Base-by-base conservation (phyloP, 2,888 invertebrate genomes). In the Ectobius pallidus region DNA sequence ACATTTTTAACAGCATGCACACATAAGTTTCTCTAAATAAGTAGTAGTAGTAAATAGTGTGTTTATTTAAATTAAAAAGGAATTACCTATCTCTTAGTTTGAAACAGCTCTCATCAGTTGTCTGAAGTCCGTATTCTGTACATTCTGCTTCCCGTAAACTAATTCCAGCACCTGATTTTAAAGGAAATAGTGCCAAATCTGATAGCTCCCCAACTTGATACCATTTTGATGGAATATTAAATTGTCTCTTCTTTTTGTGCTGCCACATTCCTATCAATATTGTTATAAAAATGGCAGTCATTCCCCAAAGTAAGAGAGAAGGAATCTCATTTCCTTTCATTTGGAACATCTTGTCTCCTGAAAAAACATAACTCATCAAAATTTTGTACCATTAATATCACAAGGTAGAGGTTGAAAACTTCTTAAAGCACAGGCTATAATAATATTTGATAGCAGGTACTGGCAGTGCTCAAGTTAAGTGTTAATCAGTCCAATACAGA, bases 11-110 rank as follows among this genome's bases (percentile, higher is more conserved):
- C n/a, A n/a, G n/a, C n/a, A n/a, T n/a, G n/a, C n/a, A n/a, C n/a
- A n/a, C n/a, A n/a, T n/a, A n/a, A n/a, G n/a, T n/a, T n/a, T n/a
- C n/a, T n/a, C n/a, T n/a, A n/a, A n/a, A n/a, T n/a, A n/a, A n/a
- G n/a, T n/a, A n/a, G n/a, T n/a, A n/a, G n/a, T n/a, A n/a, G n/a
- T n/a, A n/a, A n/a, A n/a, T n/a, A n/a, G n/a, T n/a, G n/a, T n/a
- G n/a, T n/a, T n/a, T n/a, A n/a, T n/a, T n/a, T n/a, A n/a, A n/a
- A n/a, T n/a, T n/a, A n/a, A n/a, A n/a, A n/a, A n/a, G n/a, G n/a
- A n/a, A n/a, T n/a, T n/a, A 46, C 46, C 46, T 46, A 3, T 46
- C 46, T 46, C 46, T 46, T 46, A 46, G 46, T 52, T 52, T 52
- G 22, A 22, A 1, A 2, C 22, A 14, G 14, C 22, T 18, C 3